Percentiles rank a stretch among this genome's conserved stretches.
Conservation (phyloP, 2,113 vertebrate genomes). For the Passer montanus region DNA sequence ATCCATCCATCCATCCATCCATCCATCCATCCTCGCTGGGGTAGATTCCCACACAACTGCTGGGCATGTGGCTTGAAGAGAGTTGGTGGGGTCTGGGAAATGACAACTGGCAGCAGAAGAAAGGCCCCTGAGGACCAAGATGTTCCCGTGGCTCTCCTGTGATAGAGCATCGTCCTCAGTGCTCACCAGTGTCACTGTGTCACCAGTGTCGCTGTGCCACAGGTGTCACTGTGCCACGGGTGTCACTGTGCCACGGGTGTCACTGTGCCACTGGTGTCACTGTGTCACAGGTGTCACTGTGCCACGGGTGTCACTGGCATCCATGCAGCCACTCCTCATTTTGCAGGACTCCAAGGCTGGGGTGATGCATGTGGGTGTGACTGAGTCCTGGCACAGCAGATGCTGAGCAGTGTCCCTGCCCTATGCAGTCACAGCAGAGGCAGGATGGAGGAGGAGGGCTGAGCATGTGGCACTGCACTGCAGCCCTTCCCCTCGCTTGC, state of each 20-base stretch:
- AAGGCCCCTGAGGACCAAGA: neutral
- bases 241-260: neutral
- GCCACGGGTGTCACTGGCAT: neutral
- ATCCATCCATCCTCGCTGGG: neutral
- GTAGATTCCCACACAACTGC: neutral
- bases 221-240: neutral
- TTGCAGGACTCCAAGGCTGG: neutral
- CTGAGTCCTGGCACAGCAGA: neutral
- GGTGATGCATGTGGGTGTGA: neutral
- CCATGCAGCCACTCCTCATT: accelerated
- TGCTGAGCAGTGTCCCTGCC: neutral
- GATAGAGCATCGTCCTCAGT: accelerated
- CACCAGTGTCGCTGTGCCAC: neutral
- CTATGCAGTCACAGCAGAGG: accelerated
- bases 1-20: neutral
- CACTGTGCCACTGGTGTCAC: neutral
- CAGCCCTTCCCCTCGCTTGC: neutral
- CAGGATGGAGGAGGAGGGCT: neutral
- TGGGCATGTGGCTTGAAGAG: neutral
- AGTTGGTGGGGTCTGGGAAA: neutral
- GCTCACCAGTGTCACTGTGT: neutral
- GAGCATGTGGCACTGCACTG: neutral
- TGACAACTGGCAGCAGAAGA: neutral
- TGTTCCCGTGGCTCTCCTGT: neutral
- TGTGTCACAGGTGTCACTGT: neutral